These are phyloP conservation scores for Bilobella aurantiaca DNA, from an alignment of 1,140 invertebrate species.

Conservation along the genomic window DNA sequence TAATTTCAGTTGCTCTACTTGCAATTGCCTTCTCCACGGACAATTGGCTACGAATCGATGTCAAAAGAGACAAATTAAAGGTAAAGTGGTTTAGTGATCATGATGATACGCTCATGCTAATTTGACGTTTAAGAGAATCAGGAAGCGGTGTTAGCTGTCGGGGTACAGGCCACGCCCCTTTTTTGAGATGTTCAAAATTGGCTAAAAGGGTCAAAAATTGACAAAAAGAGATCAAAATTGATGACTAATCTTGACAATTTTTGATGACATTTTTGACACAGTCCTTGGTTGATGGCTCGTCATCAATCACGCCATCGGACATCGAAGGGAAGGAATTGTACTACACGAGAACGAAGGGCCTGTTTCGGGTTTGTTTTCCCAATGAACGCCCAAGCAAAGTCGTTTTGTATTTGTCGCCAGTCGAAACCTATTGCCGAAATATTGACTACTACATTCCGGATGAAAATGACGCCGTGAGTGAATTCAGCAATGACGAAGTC, in stretches of 20 bases:
- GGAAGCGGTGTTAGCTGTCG: too few relatives aligned
- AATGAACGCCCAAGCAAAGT: slow-evolving; percentile 61
- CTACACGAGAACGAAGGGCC: slow-evolving; percentile 60
- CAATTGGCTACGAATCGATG: slow-evolving; percentile 86
- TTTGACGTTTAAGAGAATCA: neutral
- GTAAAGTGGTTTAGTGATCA: slow-evolving; percentile 48
- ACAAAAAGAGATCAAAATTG: neutral
- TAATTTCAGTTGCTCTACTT: slow-evolving; percentile 77
- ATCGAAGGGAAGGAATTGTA: slow-evolving; percentile 73
- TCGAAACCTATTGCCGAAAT: slow-evolving; percentile 88
- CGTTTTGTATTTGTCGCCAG: slow-evolving; percentile 77
- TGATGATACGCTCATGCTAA: too few relatives aligned
- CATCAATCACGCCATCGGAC: slow-evolving; percentile 47
- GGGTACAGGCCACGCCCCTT: too few relatives aligned
- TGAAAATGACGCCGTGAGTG: slow-evolving; percentile 67
- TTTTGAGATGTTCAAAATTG: too few relatives aligned
- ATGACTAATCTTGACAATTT: neutral
- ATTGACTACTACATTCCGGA: slow-evolving; percentile 85
- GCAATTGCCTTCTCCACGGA: slow-evolving; percentile 89
- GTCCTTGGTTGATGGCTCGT: neutral
- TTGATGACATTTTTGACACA: neutral
- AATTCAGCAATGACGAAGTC: slow-evolving; percentile 71
- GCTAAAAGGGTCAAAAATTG: too few relatives aligned
- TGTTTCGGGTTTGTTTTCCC: slow-evolving; percentile 82
- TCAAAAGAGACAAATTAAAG: slow-evolving; percentile 74